Evolutionary conservation across 1,140 invertebrate genomes (phyloP), one percentile per base, ranked within the genome.

Genomic region (Ostrea edulis): DNA sequence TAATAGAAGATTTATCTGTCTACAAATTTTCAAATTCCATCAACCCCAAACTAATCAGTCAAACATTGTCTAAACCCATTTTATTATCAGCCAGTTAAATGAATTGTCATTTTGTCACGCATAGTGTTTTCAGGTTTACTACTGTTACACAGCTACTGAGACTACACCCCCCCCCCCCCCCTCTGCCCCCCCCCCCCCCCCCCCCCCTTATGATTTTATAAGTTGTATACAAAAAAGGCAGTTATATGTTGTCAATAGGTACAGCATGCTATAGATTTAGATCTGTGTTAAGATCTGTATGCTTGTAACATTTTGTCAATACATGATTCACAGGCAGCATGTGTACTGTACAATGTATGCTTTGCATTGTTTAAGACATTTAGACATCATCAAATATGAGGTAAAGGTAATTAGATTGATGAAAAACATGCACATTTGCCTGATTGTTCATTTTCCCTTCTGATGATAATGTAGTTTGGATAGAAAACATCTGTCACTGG

Each of bases 401-500:
- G 55, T 62, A 62, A 44, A 44, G 35, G 35, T n/a, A 62, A 58
- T n/a, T n/a, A n/a, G n/a, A n/a, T n/a, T n/a, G n/a, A n/a, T 58
- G 55, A 17, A 58, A 62, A n/a, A 20, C 55, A 62, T 44, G 35
- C 55, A 20, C 14, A 62, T 62, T 62, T 14, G n/a, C 58, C 7
- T 62, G 58, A 62, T 62, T 77, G 25, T 4, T 77, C 68, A 77
- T 77, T 35, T 77, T 29, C 9, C 68, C 68, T n/a, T 20, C 55
- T 77, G 22, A 44, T 2, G 35, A 29, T 77, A 77, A 54, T 52
- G 81, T 44, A 0, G 81, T 82, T 51, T 52, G 52, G 51, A 83
- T 52, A 52, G 82, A 54, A 53, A 83, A 83, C 53, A 83, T 52
- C 51, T 83, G 82, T 83, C 53, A 54, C 17, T 53, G 35, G 44